Evolutionary conservation across 2,888 invertebrate species (phyloP), one percentile per base, ranked within the genome.

Genomic region (Ormyrus labotus): DNA sequence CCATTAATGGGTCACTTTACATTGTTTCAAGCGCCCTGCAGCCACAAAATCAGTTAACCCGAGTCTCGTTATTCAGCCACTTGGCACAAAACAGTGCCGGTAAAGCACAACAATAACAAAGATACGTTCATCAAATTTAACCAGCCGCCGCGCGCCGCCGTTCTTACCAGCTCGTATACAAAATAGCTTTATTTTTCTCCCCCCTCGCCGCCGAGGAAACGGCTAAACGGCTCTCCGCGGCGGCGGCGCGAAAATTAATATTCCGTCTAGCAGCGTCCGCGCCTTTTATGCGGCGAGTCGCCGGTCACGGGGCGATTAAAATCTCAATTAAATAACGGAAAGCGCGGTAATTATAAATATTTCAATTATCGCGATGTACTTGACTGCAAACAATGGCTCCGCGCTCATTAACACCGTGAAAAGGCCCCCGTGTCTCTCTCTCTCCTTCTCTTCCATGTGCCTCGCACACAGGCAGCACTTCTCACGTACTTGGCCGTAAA

Each of bases 271-370:
- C 19, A 19, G 1, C 19, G 19, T 19, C 19, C 1, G 19, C 19
- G 19, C 19, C 19, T 19, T 19, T 19, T 19, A 19, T 19, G 19
- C 19, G 19, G 1, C 19, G 19, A 19, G 19, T 48, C 9, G 58
- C n/a, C 7, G 34, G 48, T 10, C 61, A 45, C 0, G 19, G 9
- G n/a, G 13, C 53, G 77, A 76, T 81, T 64, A 68, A 73, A 69
- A 81, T 81, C 77, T 73, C 73, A 71, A 80, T 71, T 71, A 65
- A 75, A 67, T 72, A 64, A 73, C 77, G 73, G 77, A 69, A 81
- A 64, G 72, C 72, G 47, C 9, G 7, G 70, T 60, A 76, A 77
- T 76, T 77, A 81, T 69, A 53, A 81, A 64, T 68, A 63, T 63
- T 74, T 78, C 58, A 69, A 70, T 78, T 69, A 73, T 73, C 74